Percentiles rank a stretch among this genome's conserved stretches.
Conservation (phyloP, 2,113 vertebrate genomes). For the Gobiocypris rarus region DNA sequence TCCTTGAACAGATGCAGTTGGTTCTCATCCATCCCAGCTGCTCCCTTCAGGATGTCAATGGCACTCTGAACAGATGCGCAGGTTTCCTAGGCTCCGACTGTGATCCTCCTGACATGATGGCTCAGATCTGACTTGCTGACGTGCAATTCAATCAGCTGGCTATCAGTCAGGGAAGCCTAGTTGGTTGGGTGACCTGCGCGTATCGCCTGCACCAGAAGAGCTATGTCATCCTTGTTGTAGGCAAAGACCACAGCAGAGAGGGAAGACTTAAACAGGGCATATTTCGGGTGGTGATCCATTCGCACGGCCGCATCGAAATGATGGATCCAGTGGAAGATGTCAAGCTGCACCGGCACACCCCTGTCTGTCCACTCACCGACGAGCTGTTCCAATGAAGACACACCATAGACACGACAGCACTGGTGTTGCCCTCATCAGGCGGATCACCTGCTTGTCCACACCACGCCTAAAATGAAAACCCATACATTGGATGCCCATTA, state of each 20-base stretch:
- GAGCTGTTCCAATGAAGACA: neutral
- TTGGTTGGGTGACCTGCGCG: neutral
- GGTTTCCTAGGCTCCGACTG: neutral
- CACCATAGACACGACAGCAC: neutral
- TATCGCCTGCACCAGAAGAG: neutral
- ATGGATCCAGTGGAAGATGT: neutral
- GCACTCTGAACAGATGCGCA: neutral
- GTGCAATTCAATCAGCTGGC: neutral
- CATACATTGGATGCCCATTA: neutral
- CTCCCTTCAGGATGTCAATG: neutral
- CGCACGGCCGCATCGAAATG: neutral
- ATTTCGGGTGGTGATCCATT: neutral
- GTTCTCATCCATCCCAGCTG: constrained; percentile 4
- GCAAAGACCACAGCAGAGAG: neutral
- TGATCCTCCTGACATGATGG: neutral
- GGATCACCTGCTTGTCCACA: neutral
- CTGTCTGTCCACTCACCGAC: neutral
- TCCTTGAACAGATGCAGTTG: neutral
- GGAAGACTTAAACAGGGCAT: neutral
- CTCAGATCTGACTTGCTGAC: neutral
- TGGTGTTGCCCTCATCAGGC: neutral
- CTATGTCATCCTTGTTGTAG: neutral
- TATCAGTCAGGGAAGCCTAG: neutral
- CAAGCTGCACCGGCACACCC: neutral
- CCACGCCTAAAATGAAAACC: neutral